Evolutionary conservation across 2,797 vertebrate species (phyloP), one percentile per base, ranked within the genome.

Genomic region (Xyrichtys novacula): DNA sequence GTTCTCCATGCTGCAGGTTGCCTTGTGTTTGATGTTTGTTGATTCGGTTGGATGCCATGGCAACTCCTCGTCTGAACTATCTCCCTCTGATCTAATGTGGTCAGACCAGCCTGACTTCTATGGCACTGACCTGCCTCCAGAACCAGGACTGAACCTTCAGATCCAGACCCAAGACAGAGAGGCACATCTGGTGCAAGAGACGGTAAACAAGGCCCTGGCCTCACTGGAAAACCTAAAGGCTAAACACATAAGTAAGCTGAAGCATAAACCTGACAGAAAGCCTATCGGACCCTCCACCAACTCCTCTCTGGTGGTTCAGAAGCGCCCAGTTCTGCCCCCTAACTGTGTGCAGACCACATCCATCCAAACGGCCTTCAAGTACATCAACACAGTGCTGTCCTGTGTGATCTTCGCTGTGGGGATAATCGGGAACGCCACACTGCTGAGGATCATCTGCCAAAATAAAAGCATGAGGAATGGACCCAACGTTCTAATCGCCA

Each of bases 381-480:
- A 95, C 86, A 95, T 98, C 71, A 97, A 95, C 94, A 96, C 95
- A 0, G 89, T 93, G 54, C 85, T 99, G 76, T 96, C 96, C 42
- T 97, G 96, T 55, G 74, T 94, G 53, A 96, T 99, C 85, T 97
- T 98, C 50, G 92, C 94, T 38, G 95, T 98, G 74, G 97, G 97
- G 28, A 92, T 98, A 88, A 92, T 98, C 22, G 97, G 97, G 5
- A 99, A 99, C 34, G 94, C 93, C 58, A 97, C 97, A 0, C 92
- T 99, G 78, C 94, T 99, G 76, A 92, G 96, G 93, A 99, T 99
- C 84, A 98, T 99, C 91, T 97, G 93, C 81, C 94, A 96, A 87
- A 97, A 98, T 86, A 98, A 96, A 83, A 96, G 92, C 44, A 99
- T 99, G 97, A 94, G 97, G 89, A 99, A 97, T 2, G 96, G 97